Percentiles rank a stretch among this genome's conserved stretches.
These are phyloP conservation scores for Ichneumon xanthorius DNA, from an alignment of 2,888 invertebrate species.

Conservation along the genomic window DNA sequence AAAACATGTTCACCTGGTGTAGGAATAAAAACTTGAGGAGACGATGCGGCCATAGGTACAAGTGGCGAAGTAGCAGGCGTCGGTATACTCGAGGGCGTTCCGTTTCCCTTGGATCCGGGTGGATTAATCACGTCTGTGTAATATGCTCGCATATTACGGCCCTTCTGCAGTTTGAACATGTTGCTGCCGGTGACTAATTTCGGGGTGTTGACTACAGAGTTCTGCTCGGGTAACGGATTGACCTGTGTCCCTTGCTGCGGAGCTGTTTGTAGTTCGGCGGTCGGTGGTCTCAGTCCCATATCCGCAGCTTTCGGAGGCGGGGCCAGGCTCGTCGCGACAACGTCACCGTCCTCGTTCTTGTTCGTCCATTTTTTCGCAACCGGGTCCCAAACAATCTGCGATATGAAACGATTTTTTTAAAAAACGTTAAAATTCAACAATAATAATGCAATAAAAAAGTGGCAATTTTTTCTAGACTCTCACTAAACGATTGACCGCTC, in stretches of 20 bases:
- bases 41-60: conserved; percentile 84
- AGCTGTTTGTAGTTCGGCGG: conserved; percentile 74
- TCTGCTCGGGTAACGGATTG: conserved; percentile 50
- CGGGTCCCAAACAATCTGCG: conserved; percentile 96
- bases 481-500: not conserved
- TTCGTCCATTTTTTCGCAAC: conserved; percentile 95
- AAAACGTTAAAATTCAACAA: not conserved
- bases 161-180: conserved; percentile 92
- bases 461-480: not conserved
- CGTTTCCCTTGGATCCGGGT: conserved; percentile 85
- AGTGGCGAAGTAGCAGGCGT: conserved; percentile 84
- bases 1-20: conserved; percentile 84
- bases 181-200: conserved; percentile 86
- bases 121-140: conserved; percentile 97
- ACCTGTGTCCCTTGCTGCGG: conserved; percentile 59
- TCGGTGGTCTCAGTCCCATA: conserved; percentile 78
- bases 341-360: conserved; percentile 90
- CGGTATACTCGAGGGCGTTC: conserved; percentile 78
- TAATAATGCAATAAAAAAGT: not conserved
- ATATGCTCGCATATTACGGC: conserved; percentile 88
- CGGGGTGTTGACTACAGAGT: conserved; percentile 71
- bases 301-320: conserved; percentile 91
- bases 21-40: conserved; percentile 86
- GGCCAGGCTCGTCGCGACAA: conserved; percentile 85
- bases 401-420: not conserved